Conservation (phyloP, 2,888 invertebrate genomes). For the Pandemis cinnamomeana region DNA sequence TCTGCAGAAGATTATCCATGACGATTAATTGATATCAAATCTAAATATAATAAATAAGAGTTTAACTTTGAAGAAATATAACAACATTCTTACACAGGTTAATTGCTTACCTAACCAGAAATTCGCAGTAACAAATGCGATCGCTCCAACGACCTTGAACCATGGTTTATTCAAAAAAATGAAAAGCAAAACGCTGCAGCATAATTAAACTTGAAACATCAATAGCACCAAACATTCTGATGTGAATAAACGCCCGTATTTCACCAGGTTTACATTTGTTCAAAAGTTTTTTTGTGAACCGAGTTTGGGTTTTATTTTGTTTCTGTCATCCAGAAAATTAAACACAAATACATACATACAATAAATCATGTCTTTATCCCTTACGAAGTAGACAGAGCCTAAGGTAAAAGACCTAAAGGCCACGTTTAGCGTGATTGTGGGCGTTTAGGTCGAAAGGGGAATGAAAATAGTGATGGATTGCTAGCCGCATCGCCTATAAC, state of each 20-base stretch:
- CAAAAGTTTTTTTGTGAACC: not conserved
- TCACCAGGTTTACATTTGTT: not conserved
- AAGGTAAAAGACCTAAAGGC: too few species aligned
- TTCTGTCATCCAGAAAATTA: not conserved
- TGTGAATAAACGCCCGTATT: slow-evolving; percentile 3
- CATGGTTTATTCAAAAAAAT: not conserved
- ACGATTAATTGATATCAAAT: too few species aligned
- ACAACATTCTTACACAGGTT: not conserved
- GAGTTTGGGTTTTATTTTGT: not conserved
- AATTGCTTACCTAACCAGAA: not conserved
- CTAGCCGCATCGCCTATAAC: not conserved
- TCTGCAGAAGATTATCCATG: too few species aligned
- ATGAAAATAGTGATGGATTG: too few species aligned
- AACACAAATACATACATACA: not conserved
- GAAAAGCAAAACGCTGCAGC: slow-evolving; percentile 8
- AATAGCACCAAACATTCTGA: slow-evolving; percentile 17
- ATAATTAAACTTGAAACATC: slow-evolving; percentile 23
- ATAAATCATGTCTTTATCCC: too few species aligned
- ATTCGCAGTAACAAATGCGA: not conserved
- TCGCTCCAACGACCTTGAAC: not conserved
- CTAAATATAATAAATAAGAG: too few species aligned
- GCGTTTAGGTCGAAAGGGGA: too few species aligned
- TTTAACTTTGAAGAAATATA: too few species aligned
- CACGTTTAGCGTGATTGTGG: too few species aligned
- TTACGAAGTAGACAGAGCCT: too few species aligned